Evolutionary conservation across 2,888 invertebrate species (phyloP).

Genomic region (Shargacucullia verbasci): DNA sequence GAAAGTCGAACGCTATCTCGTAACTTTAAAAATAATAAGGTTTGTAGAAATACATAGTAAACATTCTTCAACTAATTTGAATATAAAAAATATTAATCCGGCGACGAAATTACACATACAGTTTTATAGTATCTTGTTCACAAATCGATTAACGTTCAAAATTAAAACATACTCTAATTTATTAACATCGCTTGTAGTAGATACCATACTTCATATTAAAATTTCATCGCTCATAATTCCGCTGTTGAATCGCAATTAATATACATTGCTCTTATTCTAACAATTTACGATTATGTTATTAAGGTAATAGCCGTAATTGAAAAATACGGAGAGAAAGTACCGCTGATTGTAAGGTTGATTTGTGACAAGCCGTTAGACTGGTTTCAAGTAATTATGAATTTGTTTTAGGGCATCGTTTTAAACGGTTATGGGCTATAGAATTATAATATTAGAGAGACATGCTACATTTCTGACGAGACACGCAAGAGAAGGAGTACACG

Average conservation of each 20-base stretch:
- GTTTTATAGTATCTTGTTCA: background rate
- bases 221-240: constrained; percentile 54
- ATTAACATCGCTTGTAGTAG: constrained; percentile 3
- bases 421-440: constrained; percentile 35
- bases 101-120: constrained; percentile 1
- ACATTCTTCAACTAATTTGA: background rate
- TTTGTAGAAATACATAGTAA: no score
- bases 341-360: constrained; percentile 60
- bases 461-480: constrained; percentile 43
- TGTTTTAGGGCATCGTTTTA: constrained; percentile 52
- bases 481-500: constrained; percentile 20
- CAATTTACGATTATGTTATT: constrained; percentile 65
- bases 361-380: constrained; percentile 55
- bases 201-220: constrained; percentile 33
- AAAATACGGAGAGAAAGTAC: constrained; percentile 57
- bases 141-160: constrained; percentile 8
- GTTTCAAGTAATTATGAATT: constrained; percentile 43
- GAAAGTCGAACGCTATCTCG: no score
- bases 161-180: constrained; percentile 27
- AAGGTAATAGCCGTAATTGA: constrained; percentile 69
- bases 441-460: constrained; percentile 36
- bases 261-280: constrained; percentile 64
- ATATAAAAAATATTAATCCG: constrained; percentile 1
- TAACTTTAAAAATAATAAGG: no score
- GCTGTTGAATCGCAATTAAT: constrained; percentile 71